phyloP scores from a whole-genome alignment of 2,113 vertebrate species.

The Gobiocypris rarus region DNA sequence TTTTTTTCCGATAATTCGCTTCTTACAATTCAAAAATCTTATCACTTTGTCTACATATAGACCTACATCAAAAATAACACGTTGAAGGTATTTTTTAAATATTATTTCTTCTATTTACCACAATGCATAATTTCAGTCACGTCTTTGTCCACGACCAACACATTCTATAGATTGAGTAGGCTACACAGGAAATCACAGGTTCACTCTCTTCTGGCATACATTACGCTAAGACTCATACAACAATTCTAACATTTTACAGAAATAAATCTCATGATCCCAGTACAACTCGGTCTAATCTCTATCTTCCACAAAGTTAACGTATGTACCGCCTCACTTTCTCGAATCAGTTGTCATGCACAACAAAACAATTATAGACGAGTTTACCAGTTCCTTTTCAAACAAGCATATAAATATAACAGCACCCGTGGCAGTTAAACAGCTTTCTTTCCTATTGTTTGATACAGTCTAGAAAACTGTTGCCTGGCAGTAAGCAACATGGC shows the following conservation, averaged over 20 bases:
- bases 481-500: neutral
- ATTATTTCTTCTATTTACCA: too few relatives aligned
- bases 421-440: neutral
- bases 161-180: neutral
- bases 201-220: neutral
- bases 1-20: neutral
- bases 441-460: neutral
- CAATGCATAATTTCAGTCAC: neutral
- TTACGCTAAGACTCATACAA: neutral
- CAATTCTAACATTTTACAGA: neutral
- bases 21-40: neutral
- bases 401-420: neutral
- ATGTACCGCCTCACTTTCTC: neutral
- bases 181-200: neutral
- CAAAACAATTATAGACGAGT: neutral
- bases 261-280: neutral
- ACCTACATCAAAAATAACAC: neutral
- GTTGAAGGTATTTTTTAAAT: neutral
- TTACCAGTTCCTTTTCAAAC: neutral
- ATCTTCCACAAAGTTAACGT: neutral
- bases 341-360: neutral
- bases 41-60: neutral
- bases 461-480: neutral
- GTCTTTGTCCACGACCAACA: neutral
- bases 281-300: neutral